Base-by-base conservation (phyloP, 1,140 invertebrate species). In the Achroia grisella region DNA sequence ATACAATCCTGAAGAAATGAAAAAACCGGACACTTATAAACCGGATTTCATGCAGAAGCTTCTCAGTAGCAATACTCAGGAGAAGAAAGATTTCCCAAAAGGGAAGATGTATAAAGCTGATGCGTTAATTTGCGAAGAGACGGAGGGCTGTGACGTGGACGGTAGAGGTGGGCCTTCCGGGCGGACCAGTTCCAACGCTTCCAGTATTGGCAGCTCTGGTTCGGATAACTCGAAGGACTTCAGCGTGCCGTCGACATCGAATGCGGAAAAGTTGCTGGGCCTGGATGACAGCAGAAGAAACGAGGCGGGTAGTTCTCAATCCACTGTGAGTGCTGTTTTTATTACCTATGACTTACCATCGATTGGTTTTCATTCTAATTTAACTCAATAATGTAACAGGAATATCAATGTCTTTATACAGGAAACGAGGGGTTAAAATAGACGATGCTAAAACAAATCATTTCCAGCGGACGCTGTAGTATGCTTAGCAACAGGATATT, bases 31-130 rank as follows among this genome's bases (percentile, higher is more conserved):
- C 31, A 54, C 54, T 0, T 51, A 49, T 27, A 78, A 72, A 40
- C 64, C 70, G 10, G 76, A 80, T 52, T 80, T 80, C 42, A 83
- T 83, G 76, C 71, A 80, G 34, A 83, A 77, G 42, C 48, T 80
- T 14, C 48, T 83, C 32, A 74, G 47, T 43, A 80, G 69, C 44
- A 68, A 65, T 39, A 65, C 56, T 44, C 58, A 72, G 42, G 72
- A 83, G 36, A 80, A 78, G 34, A 80, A 77, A 53, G 68, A 77
- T 31, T 72, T 75, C 57, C 76, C 74, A n/a, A 78, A 75, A 36
- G 79, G 79, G 5, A 83, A 79, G 41, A 42, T 83, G 29, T 83
- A 83, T 58, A 80, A 79, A 48, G 73, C 53, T 1, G 72, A 79
- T 13, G 44, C 66, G 48, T 64, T 60, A 32, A 51, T 53, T 9